A percentile compares a stretch with the other conserved stretches of the same genome.
Conservation (phyloP, 2,888 invertebrate genomes). For the Melieria omissa region DNA sequence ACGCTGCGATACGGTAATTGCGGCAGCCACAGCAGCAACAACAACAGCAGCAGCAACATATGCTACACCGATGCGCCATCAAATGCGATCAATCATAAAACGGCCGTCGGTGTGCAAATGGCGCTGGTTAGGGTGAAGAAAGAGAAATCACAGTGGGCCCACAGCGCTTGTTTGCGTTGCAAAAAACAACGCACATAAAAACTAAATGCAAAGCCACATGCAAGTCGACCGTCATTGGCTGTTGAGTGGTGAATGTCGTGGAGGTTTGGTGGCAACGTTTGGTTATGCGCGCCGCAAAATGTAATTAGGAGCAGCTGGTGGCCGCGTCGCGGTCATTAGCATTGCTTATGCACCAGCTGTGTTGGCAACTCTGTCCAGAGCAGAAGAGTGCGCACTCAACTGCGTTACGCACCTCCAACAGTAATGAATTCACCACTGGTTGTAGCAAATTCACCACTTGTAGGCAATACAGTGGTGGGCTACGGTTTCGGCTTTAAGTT, state of each 20-base stretch:
- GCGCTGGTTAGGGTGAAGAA: background rate
- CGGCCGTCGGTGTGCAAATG: conserved; percentile 11
- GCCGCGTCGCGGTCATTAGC: conserved; percentile 5
- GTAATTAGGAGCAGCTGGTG: conserved; percentile 30
- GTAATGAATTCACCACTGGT: too few relatives aligned
- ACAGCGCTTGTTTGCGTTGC: background rate
- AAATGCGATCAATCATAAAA: conserved; percentile 30
- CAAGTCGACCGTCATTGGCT: background rate
- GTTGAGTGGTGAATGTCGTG: background rate
- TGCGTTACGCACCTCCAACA: too few relatives aligned
- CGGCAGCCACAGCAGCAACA: too few relatives aligned
- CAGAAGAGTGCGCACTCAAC: too few relatives aligned
- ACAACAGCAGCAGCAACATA: too few relatives aligned
- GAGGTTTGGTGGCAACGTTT: too few relatives aligned
- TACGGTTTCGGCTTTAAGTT: too few relatives aligned
- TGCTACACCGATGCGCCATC: conserved; percentile 5
- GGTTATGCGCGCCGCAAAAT: background rate
- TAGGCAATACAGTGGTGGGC: too few relatives aligned
- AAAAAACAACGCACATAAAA: background rate
- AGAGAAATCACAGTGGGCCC: background rate
- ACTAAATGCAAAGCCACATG: too few relatives aligned
- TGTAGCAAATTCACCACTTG: too few relatives aligned
- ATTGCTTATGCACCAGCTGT: background rate
- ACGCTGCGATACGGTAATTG: too few relatives aligned
- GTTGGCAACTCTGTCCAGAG: too few relatives aligned